Percentiles rank a stretch among this genome's conserved stretches.
Conservation (phyloP, 2,888 invertebrate genomes). For the Oligia fasciuncula region DNA sequence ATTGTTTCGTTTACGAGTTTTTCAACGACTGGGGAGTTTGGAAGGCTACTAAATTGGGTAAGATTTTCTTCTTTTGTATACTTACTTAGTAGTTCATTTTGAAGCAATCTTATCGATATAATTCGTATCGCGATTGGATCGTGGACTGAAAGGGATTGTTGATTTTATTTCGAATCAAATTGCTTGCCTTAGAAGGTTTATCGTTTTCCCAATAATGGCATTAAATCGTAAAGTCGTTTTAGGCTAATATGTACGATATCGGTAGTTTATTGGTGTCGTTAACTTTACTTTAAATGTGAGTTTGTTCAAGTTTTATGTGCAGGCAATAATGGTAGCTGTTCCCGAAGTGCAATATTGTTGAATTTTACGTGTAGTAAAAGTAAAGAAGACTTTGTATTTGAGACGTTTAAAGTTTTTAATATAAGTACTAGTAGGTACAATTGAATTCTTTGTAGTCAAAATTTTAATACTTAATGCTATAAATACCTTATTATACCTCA, state of each 20-base stretch:
- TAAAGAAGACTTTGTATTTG: slow-evolving; percentile 14
- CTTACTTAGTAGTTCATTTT: slow-evolving; percentile 45
- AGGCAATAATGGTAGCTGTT: slow-evolving; percentile 15
- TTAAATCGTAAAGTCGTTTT: slow-evolving; percentile 72
- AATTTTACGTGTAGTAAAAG: slow-evolving; percentile 17
- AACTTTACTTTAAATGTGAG: slow-evolving; percentile 45
- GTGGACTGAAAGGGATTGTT: slow-evolving; percentile 66
- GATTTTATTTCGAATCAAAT: slow-evolving; percentile 72
- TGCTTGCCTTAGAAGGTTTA: slow-evolving; percentile 72
- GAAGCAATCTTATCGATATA: slow-evolving; percentile 54
- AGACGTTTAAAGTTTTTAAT: background rate
- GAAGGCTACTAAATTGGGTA: slow-evolving; percentile 48
- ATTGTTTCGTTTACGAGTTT: slow-evolving; percentile 46
- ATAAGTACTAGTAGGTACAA: background rate
- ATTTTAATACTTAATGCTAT: background rate
- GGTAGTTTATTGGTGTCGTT: slow-evolving; percentile 47
- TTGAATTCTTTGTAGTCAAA: background rate
- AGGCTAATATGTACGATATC: slow-evolving; percentile 59
- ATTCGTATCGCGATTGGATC: slow-evolving; percentile 63
- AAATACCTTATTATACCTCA: too few relatives aligned
- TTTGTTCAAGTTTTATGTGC: slow-evolving; percentile 41
- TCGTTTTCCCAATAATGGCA: slow-evolving; percentile 76
- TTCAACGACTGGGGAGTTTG: slow-evolving; percentile 37
- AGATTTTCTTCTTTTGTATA: slow-evolving; percentile 49
- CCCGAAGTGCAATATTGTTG: slow-evolving; percentile 30